Conservation (phyloP, 2,113 vertebrate genomes). For the Rhinoderma darwinii region DNA sequence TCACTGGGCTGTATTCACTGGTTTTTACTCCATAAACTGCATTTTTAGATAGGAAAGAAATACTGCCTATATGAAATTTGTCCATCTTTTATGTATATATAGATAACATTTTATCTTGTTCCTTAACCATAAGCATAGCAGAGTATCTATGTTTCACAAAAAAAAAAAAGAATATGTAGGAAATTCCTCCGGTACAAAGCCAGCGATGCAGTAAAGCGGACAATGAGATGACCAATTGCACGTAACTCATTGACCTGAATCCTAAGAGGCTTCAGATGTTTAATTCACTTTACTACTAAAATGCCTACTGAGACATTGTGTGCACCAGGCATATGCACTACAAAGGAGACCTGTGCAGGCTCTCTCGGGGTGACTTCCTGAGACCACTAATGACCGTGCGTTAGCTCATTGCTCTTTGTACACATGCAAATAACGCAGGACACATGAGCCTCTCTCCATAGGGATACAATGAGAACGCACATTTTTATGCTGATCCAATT, state of each 20-base stretch:
- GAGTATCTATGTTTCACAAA: neutral
- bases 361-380: conserved; percentile 50
- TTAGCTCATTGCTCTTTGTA: conserved; percentile 54
- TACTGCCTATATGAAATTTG: conserved; percentile 15
- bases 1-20: conserved; percentile 40
- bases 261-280: conserved; percentile 40
- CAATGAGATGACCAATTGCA: conserved; percentile 29
- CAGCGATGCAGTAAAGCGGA: conserved; percentile 53
- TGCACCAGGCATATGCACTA: conserved; percentile 30
- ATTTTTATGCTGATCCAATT: conserved; percentile 15
- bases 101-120: neutral
- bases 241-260: conserved; percentile 46
- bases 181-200: conserved; percentile 18
- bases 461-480: neutral
- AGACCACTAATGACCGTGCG: conserved; percentile 28
- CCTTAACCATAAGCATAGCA: neutral
- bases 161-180: neutral
- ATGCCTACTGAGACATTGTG: conserved; percentile 43
- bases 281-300: conserved; percentile 59
- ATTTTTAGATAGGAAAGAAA: conserved; percentile 54
- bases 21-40: conserved; percentile 65
- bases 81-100: neutral
- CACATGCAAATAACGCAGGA: conserved; percentile 22
- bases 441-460: neutral
- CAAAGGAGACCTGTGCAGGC: conserved; percentile 43